Percentiles rank a stretch among this genome's conserved stretches.
Evolutionary conservation across 2,797 vertebrate species (phyloP).

Genomic region (Ctenosaura bakeri): DNA sequence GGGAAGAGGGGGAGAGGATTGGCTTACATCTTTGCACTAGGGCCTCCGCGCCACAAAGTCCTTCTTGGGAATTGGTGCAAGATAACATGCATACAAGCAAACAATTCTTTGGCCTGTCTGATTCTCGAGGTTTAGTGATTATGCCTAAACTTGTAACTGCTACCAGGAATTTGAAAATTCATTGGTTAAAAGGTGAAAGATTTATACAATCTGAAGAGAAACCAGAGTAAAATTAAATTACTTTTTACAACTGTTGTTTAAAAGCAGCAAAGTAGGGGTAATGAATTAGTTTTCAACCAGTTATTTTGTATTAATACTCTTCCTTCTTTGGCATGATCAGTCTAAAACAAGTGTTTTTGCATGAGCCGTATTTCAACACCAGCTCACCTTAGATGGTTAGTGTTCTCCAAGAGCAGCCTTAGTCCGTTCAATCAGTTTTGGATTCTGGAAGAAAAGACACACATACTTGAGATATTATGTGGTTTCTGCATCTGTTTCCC

Average conservation of each 20-base stretch:
- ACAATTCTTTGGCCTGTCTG: too few relatives aligned
- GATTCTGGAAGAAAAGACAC: background rate
- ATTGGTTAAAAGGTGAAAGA: too few relatives aligned
- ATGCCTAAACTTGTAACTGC: too few relatives aligned
- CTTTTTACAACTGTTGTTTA: background rate
- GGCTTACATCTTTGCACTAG: background rate
- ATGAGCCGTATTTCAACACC: background rate
- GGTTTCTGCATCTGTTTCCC: background rate
- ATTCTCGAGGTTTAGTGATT: too few relatives aligned
- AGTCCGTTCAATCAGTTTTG: background rate
- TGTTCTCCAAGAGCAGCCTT: background rate
- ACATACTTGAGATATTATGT: background rate
- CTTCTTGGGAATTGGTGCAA: background rate
- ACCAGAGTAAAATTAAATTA: too few relatives aligned
- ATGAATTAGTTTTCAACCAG: background rate
- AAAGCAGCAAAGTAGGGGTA: background rate
- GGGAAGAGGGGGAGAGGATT: background rate
- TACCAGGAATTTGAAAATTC: too few relatives aligned
- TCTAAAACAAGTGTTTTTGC: background rate
- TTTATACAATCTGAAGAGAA: too few relatives aligned
- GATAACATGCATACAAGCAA: background rate
- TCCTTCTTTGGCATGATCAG: too few relatives aligned
- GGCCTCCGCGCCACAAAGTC: background rate
- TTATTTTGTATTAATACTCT: background rate
- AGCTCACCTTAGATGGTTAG: slow-evolving; percentile 8